These are phyloP conservation scores for Penaeus chinensis DNA, from an alignment of 1,140 invertebrate genomes.

Conservation along the genomic window DNA sequence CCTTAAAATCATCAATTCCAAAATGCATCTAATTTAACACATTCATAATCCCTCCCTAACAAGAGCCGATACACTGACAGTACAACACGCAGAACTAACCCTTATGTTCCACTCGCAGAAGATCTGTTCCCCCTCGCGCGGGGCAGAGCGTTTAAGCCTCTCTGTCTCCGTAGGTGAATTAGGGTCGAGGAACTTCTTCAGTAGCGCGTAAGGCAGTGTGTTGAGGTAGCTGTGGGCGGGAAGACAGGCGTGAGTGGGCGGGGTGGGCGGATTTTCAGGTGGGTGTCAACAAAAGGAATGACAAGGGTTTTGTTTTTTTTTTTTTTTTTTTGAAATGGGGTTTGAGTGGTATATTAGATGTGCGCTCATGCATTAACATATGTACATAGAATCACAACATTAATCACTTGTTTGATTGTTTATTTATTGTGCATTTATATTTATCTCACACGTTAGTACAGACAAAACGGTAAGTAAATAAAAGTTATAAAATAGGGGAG, in stretches of 20 bases:
- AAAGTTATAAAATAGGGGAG: neutral
- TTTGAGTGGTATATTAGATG: too few relatives aligned
- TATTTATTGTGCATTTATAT: too few relatives aligned
- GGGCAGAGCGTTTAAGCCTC: neutral
- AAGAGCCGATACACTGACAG: too few relatives aligned
- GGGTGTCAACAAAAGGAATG: too few relatives aligned
- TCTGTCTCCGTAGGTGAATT: neutral
- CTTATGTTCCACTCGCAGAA: constrained; percentile 63
- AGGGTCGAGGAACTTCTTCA: constrained; percentile 43
- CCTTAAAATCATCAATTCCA: neutral
- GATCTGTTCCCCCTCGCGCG: constrained; percentile 38
- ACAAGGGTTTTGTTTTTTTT: too few relatives aligned
- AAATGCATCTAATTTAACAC: too few relatives aligned
- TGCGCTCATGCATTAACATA: too few relatives aligned
- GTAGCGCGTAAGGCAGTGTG: constrained; percentile 44
- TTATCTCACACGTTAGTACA: too few relatives aligned
- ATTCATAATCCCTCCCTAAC: neutral
- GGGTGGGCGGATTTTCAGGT: neutral
- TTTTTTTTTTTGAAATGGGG: too few relatives aligned
- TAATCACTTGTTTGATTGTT: too few relatives aligned
- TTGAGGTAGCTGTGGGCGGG: constrained; percentile 50
- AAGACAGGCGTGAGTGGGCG: neutral
- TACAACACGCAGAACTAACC: constrained; percentile 20
- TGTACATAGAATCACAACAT: too few relatives aligned
- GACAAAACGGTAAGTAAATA: neutral